Base-by-base conservation (phyloP, 2,797 vertebrate species). In the Notolepis coatsorum region DNA sequence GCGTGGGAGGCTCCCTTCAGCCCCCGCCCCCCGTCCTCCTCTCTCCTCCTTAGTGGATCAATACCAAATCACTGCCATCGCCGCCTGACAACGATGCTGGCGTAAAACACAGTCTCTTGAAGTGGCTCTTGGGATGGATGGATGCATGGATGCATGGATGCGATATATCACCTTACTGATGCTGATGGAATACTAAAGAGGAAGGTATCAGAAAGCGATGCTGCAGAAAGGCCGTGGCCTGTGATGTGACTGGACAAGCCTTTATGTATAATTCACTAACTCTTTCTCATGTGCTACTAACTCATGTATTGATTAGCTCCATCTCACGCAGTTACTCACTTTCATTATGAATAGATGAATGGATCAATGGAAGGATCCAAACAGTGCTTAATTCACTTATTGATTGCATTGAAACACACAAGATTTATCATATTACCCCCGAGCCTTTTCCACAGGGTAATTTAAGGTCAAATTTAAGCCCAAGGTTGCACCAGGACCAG, bases 21-120 rank as follows among this genome's bases (percentile, higher is more conserved):
- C 25, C 33, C n/a, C 23, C 25, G 28, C 21, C 35, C 5, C 33
- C 46, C 23, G 18, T 12, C 33, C 13, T 21, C 28, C 10, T 4
- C 33, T 24, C 31, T 55, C 49, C 52, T 69, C 60, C 7, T 33
- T 10, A 3, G 20, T 41, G 48, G 23, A 71, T 81, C 73, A 33
- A 75, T 66, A 66, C 10, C 33, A 39, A 33, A 57, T 43, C 52
- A 31, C 18, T 0, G 13, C 24, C 42, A 41, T 38, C 5, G 18
- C 24, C 18, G 15, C 9, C 21, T 31, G 54, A 71, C 53, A 59
- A 18, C 0, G 13, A 39, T 2, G 25, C 4, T 2, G 24, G 20
- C 4, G 1, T 39, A 17, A 47, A n/a, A 52, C 2, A 1, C 39
- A 4, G 41, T 45, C 42, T 47, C 13, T 69, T 54, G 50, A 2